Evolutionary conservation across 2,888 invertebrate genomes (phyloP).

Genomic region (Liodrosophila aerea): DNA sequence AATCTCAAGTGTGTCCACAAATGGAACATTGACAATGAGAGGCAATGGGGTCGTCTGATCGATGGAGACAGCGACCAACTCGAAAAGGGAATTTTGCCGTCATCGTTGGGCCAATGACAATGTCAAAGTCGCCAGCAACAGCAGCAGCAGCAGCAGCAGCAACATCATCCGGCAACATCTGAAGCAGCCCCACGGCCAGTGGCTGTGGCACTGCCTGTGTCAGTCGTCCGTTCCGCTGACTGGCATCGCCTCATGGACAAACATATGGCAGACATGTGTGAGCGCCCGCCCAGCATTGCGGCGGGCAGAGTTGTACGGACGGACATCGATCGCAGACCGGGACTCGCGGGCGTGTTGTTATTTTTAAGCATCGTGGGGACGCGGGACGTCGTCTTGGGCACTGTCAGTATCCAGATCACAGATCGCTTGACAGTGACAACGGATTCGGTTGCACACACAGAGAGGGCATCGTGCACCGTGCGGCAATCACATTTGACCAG

Average conservation of each 20-base stretch:
- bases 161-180: slow-evolving; percentile 10
- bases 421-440: slow-evolving; percentile 61
- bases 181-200: slow-evolving; percentile 58
- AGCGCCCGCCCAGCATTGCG: slow-evolving; percentile 43
- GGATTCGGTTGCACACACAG: slow-evolving; percentile 32
- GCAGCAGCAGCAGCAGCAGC: slow-evolving; percentile 4
- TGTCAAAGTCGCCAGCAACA: slow-evolving; percentile 54
- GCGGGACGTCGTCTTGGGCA: slow-evolving; percentile 21
- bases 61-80: slow-evolving; percentile 51
- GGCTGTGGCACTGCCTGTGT: slow-evolving; percentile 16
- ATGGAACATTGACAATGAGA: slow-evolving; percentile 46
- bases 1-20: slow-evolving; percentile 78
- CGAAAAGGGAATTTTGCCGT: slow-evolving; percentile 29
- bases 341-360: slow-evolving; percentile 63
- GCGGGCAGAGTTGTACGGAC: slow-evolving; percentile 17
- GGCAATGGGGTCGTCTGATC: slow-evolving; percentile 56
- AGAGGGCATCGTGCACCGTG: slow-evolving; percentile 6
- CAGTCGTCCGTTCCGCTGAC: slow-evolving; percentile 50
- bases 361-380: slow-evolving; percentile 67
- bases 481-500: slow-evolving; percentile 37
- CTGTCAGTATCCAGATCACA: slow-evolving; percentile 59
- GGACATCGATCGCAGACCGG: slow-evolving; percentile 24
- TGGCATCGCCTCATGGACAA: slow-evolving; percentile 71
- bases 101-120: slow-evolving; percentile 36
- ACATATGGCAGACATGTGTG: slow-evolving; percentile 72